These are phyloP conservation scores for Reticulitermes lucifugus DNA, from an alignment of 2,888 invertebrate species.

Conservation along the genomic window DNA sequence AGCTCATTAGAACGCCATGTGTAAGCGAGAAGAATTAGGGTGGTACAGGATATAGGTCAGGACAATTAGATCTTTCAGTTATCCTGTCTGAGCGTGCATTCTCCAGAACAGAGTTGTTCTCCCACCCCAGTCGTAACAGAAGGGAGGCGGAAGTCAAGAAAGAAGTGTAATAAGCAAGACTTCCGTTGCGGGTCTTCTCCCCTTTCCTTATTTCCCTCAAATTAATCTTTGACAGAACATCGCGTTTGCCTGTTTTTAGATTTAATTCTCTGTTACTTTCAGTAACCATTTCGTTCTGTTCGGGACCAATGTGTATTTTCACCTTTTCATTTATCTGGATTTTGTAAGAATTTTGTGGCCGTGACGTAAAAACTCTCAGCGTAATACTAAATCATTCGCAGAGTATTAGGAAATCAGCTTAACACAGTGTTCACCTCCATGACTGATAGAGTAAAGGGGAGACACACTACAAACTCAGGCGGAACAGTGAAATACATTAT, in stretches of 20 bases:
- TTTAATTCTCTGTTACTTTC: neutral
- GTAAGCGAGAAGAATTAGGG: neutral
- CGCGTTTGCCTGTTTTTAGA: neutral
- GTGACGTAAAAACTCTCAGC: neutral
- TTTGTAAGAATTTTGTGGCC: constrained; percentile 22
- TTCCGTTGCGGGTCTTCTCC: neutral
- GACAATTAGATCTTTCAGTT: constrained; percentile 30
- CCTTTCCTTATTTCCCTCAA: neutral
- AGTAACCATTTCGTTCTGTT: neutral
- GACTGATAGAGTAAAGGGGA: neutral
- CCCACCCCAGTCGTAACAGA: neutral
- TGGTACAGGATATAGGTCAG: constrained; percentile 26
- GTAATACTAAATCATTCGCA: neutral
- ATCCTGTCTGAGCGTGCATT: neutral
- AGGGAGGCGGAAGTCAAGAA: neutral
- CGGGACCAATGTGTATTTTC: constrained; percentile 10
- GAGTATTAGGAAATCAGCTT: constrained; percentile 9
- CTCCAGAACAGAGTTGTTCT: neutral
- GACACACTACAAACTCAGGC: neutral
- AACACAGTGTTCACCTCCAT: neutral
- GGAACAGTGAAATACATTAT: neutral
- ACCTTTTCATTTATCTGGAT: constrained; percentile 34
- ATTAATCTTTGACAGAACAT: constrained; percentile 15
- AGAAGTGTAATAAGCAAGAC: constrained; percentile 5
- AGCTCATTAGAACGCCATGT: constrained; percentile 32